Base-by-base conservation (phyloP, 2,113 vertebrate species). In the Paratilapia polleni region DNA sequence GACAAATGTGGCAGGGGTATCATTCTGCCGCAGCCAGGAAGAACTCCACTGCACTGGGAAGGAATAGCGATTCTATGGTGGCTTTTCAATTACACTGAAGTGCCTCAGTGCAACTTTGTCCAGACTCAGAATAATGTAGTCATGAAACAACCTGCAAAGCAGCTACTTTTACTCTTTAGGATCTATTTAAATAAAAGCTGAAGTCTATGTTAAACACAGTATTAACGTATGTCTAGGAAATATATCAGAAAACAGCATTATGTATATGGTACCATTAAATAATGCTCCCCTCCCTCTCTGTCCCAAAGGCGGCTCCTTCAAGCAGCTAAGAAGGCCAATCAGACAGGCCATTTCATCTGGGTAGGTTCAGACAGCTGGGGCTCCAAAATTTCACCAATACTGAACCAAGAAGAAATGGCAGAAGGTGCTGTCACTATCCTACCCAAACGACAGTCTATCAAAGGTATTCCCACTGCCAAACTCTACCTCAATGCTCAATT, bases 281-380 rank as follows among this genome's bases (percentile, higher is more conserved):
- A 41, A 15, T 15, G 1, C n/a, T 90, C 17, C 68, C 15, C 20
- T 17, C n/a, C n/a, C n/a, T 34, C 13, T 85, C n/a, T 86, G 9
- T 81, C 78, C 64, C 38, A 59, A 49, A 99, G 98, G 90, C 96
- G 96, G 26, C 97, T 99, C 80, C 95, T 99, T 82, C 96, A 97
- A 91, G 97, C 98, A 0, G 97, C 98, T 1, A 98, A 97, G 89
- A 96, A 95, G 87, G 98, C 98, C 2, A 99, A 99, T 93, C 97
- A 98, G 94, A 98, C 97, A 0, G 97, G 97, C 4, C 98, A 99
- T 85, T 99, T 99, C 94, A 97, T 99, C 94, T 99, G 98, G 98
- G 97, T 99, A 85, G 98, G 98, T 59, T 99, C 98, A 0, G 98
- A 99, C 94, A 99, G 98, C 94, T 99, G 98, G 98, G 98, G 98